Conservation (phyloP, 2,113 vertebrate genomes). For the Xiphophorus couchianus region DNA sequence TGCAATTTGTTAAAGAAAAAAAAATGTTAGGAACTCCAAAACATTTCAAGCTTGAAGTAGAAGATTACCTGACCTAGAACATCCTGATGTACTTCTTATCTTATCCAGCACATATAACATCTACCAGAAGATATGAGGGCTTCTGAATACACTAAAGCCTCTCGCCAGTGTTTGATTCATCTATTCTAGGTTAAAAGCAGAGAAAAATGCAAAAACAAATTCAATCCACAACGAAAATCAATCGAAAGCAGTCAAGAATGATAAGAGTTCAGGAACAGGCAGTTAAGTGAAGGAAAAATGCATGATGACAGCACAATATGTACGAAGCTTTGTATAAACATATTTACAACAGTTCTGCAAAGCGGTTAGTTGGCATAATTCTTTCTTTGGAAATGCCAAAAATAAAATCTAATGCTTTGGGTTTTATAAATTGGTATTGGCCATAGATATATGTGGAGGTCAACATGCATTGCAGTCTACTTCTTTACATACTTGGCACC, state of each 20-base stretch:
- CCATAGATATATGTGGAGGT: too few relatives aligned
- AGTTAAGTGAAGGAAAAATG: neutral
- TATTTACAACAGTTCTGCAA: too few relatives aligned
- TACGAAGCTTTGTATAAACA: too few relatives aligned
- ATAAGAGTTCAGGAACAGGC: neutral
- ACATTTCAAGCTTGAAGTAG: neutral
- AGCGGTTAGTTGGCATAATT: too few relatives aligned
- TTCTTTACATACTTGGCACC: too few relatives aligned
- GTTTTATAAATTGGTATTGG: too few relatives aligned
- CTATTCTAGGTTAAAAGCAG: neutral
- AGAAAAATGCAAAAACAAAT: neutral
- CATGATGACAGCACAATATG: neutral
- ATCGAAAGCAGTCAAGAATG: neutral
- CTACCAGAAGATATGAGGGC: neutral
- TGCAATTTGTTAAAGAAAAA: slow-evolving; percentile 14
- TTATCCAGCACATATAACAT: neutral
- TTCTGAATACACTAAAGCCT: neutral
- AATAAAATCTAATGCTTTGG: too few relatives aligned
- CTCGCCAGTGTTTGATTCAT: neutral
- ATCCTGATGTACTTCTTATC: neutral
- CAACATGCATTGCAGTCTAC: too few relatives aligned
- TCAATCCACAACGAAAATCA: neutral
- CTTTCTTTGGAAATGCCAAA: too few relatives aligned
- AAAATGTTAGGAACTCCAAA: neutral
- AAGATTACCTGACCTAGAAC: neutral